Conservation (phyloP, 2,113 vertebrate genomes). For the Oplegnathus fasciatus region DNA sequence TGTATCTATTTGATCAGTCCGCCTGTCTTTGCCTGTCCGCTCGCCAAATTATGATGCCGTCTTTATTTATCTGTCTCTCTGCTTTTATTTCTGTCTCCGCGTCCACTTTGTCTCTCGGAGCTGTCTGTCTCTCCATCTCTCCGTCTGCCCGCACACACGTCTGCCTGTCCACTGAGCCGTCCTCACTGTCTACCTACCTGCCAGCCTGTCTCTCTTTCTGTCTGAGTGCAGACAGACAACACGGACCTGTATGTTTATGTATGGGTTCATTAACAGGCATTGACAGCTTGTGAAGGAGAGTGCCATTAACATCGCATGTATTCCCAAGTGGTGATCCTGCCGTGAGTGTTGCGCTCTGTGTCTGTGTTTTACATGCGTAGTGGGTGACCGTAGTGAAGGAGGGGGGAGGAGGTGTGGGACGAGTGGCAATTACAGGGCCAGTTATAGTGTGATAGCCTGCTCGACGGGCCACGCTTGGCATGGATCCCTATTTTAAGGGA, state of each 20-base stretch:
- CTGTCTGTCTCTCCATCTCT: background rate
- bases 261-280: constrained; percentile 55
- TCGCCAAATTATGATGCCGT: constrained; percentile 24
- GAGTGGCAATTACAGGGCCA: constrained; percentile 78
- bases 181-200: background rate
- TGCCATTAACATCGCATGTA: constrained; percentile 39
- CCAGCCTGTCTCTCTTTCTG: background rate
- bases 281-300: constrained; percentile 61
- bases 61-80: constrained; percentile 26
- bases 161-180: background rate
- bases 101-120: background rate
- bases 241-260: constrained; percentile 63
- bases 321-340: constrained; percentile 58
- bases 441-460: constrained; percentile 67
- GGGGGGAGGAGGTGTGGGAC: constrained; percentile 36
- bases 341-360: constrained; percentile 13
- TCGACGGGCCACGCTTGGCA: constrained; percentile 72
- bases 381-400: constrained; percentile 23
- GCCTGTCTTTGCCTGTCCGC: constrained; percentile 22
- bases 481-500: constrained; percentile 73
- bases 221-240: constrained; percentile 11
- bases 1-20: constrained; percentile 53
- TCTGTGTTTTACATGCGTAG: constrained; percentile 54
- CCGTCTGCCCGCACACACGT: background rate
- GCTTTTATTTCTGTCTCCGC: background rate